These are phyloP conservation scores for Trididemnum miniatum DNA, from an alignment of 23 tunicate species.

Conservation along the genomic window DNA sequence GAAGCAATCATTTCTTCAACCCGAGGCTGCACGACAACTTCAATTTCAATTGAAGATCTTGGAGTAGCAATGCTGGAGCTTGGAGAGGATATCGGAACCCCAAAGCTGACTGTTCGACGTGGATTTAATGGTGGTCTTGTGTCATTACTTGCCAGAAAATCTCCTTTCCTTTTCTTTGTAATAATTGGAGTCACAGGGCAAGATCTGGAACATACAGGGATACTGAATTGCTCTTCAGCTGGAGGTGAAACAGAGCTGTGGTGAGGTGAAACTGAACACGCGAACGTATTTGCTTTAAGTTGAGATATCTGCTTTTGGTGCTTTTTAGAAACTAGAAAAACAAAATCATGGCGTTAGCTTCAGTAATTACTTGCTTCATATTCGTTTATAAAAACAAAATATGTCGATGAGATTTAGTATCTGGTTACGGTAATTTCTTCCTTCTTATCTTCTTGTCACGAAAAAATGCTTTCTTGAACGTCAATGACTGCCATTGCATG, in stretches of 20 bases:
- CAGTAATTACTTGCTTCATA: no score
- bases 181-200: constrained; percentile 44
- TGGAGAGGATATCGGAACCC: background rate
- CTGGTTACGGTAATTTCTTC: no score
- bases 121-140: background rate
- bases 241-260: background rate
- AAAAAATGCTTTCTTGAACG: no score
- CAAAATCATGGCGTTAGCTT: no score
- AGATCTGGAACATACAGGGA: constrained; percentile 15
- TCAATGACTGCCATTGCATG: no score
- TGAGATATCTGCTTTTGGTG: constrained; percentile 15
- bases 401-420: no score
- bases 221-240: background rate
- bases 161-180: background rate
- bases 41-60: background rate
- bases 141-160: background rate
- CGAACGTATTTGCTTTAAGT: constrained; percentile 17
- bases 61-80: background rate
- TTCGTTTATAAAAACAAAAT: no score
- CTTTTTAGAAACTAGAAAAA: constrained; percentile 42
- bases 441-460: no score
- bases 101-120: constrained; percentile 31
- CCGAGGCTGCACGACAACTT: background rate
- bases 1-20: no score
- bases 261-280: no score